Percentiles rank a stretch among this genome's conserved stretches.
Evolutionary conservation across 2,113 vertebrate species (phyloP).

Genomic region (Hiodon tergisus): DNA sequence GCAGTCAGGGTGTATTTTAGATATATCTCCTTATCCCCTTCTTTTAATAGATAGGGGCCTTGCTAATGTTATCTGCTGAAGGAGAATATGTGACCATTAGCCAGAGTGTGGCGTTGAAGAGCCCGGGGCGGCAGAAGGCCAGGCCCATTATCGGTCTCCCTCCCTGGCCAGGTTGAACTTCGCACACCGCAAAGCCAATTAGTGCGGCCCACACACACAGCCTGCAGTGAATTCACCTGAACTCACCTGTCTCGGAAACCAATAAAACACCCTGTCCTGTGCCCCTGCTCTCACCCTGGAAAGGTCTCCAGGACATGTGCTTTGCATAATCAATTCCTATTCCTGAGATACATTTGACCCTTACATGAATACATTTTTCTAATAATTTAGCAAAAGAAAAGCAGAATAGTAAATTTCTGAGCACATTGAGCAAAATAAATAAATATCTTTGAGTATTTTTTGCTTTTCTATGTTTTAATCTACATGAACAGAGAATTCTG

Average conservation of each 20-base stretch:
- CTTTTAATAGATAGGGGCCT: not conserved
- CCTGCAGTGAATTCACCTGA: constrained; percentile 6
- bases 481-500: constrained; percentile 17
- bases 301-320: constrained; percentile 30
- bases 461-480: too few species aligned
- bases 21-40: not conserved
- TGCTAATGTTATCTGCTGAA: constrained; percentile 18
- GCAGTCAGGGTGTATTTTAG: too few species aligned
- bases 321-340: constrained; percentile 35
- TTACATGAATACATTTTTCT: constrained; percentile 28
- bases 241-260: constrained; percentile 26
- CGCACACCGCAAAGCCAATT: constrained; percentile 39
- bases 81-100: not conserved
- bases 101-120: not conserved
- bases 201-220: constrained; percentile 21
- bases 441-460: not conserved
- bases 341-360: constrained; percentile 13
- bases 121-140: constrained; percentile 20
- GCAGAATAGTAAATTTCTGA: not conserved
- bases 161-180: constrained; percentile 33
- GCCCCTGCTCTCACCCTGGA: constrained; percentile 18
- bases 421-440: not conserved
- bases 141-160: constrained; percentile 30
- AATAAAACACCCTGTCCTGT: constrained; percentile 15
- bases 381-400: constrained; percentile 13